Conservation (phyloP, 2,888 invertebrate species). For the Polymixis flavicincta region DNA sequence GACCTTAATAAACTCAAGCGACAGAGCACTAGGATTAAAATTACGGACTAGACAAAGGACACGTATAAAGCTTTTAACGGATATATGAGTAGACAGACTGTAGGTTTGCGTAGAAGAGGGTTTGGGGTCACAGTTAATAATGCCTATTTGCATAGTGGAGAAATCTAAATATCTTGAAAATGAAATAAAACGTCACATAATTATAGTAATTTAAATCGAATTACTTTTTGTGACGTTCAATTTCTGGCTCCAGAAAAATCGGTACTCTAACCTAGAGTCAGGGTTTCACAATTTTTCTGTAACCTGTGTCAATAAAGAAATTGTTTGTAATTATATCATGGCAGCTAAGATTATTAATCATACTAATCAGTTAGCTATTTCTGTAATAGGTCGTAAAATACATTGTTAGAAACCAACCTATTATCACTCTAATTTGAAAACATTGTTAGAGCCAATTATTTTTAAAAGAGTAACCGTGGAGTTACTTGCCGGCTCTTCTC, state of each 20-base stretch:
- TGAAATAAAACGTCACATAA: background rate
- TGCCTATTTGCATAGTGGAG: background rate
- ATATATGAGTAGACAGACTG: slow-evolving; percentile 23
- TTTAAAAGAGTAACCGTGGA: too few relatives aligned
- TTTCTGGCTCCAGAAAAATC: too few relatives aligned
- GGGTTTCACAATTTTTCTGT: too few relatives aligned
- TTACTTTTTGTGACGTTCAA: too few relatives aligned
- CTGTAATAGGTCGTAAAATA: too few relatives aligned
- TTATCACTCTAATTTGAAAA: too few relatives aligned
- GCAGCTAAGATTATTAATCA: background rate
- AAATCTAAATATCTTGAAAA: background rate
- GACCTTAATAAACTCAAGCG: slow-evolving; percentile 42
- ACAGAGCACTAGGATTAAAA: slow-evolving; percentile 43
- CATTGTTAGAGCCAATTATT: too few relatives aligned
- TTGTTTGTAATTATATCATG: too few relatives aligned
- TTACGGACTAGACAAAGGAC: slow-evolving; percentile 43
- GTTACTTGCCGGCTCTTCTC: too few relatives aligned
- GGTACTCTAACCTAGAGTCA: too few relatives aligned
- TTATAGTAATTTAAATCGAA: background rate
- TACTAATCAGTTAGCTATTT: background rate
- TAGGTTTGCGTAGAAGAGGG: slow-evolving; percentile 16
- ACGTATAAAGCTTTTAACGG: background rate
- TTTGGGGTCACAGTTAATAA: background rate
- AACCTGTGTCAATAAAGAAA: too few relatives aligned
- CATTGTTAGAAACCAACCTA: too few relatives aligned